These are phyloP conservation scores for Carcina quercana DNA, from an alignment of 2,888 invertebrate species.

Conservation along the genomic window DNA sequence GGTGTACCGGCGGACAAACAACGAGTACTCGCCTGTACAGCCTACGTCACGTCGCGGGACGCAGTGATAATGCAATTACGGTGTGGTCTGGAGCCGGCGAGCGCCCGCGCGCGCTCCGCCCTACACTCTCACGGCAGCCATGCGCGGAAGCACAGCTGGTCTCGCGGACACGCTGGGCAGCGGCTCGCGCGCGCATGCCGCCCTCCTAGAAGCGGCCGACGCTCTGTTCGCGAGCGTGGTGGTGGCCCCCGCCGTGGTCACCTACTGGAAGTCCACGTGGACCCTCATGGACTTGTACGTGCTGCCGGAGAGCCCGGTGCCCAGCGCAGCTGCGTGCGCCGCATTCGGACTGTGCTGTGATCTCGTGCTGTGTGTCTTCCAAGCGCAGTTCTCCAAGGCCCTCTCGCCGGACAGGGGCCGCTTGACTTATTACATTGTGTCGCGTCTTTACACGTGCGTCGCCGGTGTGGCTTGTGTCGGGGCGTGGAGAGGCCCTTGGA, in stretches of 20 bases:
- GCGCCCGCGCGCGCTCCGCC: slow-evolving; percentile 28
- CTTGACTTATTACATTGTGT: slow-evolving; percentile 79
- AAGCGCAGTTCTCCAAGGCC: slow-evolving; percentile 71
- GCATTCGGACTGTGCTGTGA: slow-evolving; percentile 81
- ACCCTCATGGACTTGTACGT: slow-evolving; percentile 83
- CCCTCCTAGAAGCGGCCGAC: slow-evolving; percentile 80
- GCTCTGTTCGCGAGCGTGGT: slow-evolving; percentile 80
- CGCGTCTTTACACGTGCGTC: slow-evolving; percentile 82
- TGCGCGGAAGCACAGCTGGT: slow-evolving; percentile 81
- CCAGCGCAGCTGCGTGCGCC: slow-evolving; percentile 80
- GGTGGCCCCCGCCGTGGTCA: slow-evolving; percentile 87
- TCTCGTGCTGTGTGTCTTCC: slow-evolving; percentile 79
- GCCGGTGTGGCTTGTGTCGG: slow-evolving; percentile 89
- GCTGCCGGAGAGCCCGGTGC: slow-evolving; percentile 73
- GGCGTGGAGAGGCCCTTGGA: slow-evolving; percentile 92
- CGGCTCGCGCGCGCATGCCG: slow-evolving; percentile 61
- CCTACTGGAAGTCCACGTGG: slow-evolving; percentile 93
- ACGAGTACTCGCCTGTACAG: slow-evolving; percentile 11
- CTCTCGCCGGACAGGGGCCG: slow-evolving; percentile 80
- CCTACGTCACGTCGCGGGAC: slow-evolving; percentile 43
- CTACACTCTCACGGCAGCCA: slow-evolving; percentile 52
- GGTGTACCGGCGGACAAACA: slow-evolving; percentile 22
- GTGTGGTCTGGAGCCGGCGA: too few relatives aligned
- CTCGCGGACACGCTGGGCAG: slow-evolving; percentile 76
- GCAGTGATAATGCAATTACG: slow-evolving; percentile 65